These are phyloP conservation scores for Goniozus legneri DNA, from an alignment of 1,140 invertebrate genomes.

Conservation along the genomic window DNA sequence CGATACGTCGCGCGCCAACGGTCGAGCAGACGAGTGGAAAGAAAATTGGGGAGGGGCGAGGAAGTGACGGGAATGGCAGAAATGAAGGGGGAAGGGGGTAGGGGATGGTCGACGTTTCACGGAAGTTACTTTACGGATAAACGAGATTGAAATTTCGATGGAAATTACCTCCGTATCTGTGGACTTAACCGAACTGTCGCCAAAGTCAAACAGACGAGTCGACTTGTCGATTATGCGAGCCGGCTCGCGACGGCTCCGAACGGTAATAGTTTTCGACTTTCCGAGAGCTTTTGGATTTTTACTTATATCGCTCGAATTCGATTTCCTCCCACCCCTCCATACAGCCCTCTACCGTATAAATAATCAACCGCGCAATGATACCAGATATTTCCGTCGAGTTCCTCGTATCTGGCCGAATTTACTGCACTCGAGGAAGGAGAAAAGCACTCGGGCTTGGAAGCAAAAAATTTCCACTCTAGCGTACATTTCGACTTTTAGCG, in stretches of 20 bases:
- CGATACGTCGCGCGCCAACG: slow-evolving; percentile 33
- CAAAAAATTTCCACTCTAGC: too few species aligned
- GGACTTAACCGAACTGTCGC: slow-evolving; percentile 41
- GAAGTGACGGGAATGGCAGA: not conserved
- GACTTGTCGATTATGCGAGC: slow-evolving; percentile 19
- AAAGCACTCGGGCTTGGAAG: too few species aligned
- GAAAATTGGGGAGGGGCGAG: not conserved
- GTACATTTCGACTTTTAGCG: too few species aligned
- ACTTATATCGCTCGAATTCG: too few species aligned
- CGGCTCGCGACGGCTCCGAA: not conserved
- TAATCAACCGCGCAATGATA: too few species aligned
- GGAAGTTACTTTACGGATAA: slow-evolving; percentile 43
- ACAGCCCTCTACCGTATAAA: too few species aligned
- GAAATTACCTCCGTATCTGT: slow-evolving; percentile 41
- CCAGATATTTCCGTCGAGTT: too few species aligned
- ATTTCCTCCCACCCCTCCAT: too few species aligned
- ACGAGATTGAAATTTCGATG: slow-evolving; percentile 48
- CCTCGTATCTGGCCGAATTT: too few species aligned
- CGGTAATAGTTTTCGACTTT: not conserved
- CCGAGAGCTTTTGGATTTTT: too few species aligned
- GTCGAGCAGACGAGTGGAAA: slow-evolving; percentile 16
- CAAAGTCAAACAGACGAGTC: slow-evolving; percentile 39
- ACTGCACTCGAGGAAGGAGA: too few species aligned
- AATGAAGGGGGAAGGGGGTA: slow-evolving; percentile 1
- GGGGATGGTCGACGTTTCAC: slow-evolving; percentile 9